These are phyloP conservation scores for Contarinia nasturtii DNA, from an alignment of 1,140 invertebrate genomes.

Conservation along the genomic window DNA sequence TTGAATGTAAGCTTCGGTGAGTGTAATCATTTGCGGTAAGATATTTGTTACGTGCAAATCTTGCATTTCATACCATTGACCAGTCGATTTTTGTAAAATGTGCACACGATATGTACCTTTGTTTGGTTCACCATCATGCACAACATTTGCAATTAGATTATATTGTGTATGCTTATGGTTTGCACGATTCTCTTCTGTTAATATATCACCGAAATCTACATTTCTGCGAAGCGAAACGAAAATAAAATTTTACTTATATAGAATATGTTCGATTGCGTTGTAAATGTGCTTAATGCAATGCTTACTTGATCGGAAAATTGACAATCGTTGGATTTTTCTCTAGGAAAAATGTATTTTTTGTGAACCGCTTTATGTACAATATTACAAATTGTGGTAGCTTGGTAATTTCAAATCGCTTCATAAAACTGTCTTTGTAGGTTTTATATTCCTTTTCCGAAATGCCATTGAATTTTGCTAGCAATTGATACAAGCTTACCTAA, in stretches of 20 bases:
- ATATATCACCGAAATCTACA: conserved; percentile 92
- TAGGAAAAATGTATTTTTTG: conserved; percentile 96
- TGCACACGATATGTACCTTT: conserved; percentile 91
- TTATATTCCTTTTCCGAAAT: conserved; percentile 94
- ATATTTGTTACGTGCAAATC: conserved; percentile 97
- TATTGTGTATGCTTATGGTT: conserved; percentile 69
- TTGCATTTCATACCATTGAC: conserved; percentile 88
- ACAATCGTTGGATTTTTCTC: conserved; percentile 99
- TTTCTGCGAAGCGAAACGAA: conserved; percentile 40
- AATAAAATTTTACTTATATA: no score
- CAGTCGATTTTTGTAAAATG: conserved; percentile 81
- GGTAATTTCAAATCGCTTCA: conserved; percentile 93
- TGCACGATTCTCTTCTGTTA: conserved; percentile 66
- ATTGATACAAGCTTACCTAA: conserved; percentile 79
- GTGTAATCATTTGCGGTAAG: conserved; percentile 96
- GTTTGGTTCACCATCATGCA: conserved; percentile 92
- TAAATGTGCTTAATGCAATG: conserved; percentile 10
- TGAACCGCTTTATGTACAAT: conserved; percentile 93
- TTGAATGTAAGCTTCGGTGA: conserved; percentile 98
- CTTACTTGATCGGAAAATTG: conserved; percentile 96
- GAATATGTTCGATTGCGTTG: no score
- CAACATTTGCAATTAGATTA: conserved; percentile 93
- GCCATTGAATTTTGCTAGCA: conserved; percentile 94
- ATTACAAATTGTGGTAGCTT: conserved; percentile 93
- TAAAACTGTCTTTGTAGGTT: conserved; percentile 96